Base-by-base conservation (phyloP, 1,140 invertebrate genomes). In the Pseudomyrmex sp. region DNA sequence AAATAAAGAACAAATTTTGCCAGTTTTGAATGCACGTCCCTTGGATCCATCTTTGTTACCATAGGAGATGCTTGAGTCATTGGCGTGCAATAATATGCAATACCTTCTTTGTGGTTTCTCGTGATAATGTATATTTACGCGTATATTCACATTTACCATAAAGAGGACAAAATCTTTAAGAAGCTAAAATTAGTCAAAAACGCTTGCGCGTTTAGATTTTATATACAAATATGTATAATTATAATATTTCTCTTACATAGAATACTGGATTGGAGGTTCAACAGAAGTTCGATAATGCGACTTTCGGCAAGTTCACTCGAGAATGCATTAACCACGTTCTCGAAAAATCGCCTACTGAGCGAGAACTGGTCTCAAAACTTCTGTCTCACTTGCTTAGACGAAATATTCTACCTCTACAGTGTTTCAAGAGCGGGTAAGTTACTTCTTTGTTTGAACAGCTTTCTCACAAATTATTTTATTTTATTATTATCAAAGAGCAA, bases 1-100 rank as follows among this genome's bases (percentile, higher is more conserved):
- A 58, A 58, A 44, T 13, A 46, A 10, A 1, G 35, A 5, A 3
- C 35, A 15, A 10, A 52, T 5, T 13, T 20, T 44, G 26, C n/a
- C 1, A 46, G n/a, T 59, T 1, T 52, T 52, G 35, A 52, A 12
- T 46, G 93, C 93, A 94, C 91, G 85, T 90, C 92, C 93, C 93
- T 94, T 94, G 93, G 92, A 94, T 94, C 91, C 91, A 92, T 92
- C 91, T 93, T 90, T 91, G 87, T 52, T 88, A 65, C 69, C 84
- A 18, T 91, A 89, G 63, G 91, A 92, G 92, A 93, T 94, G 93
- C 92, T 94, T 93, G 93, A 94, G 93, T 94, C 93, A 94, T 94
- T 89, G 84, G 89, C 84, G 93, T 94, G 93, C 93, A 35, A 94
- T 59, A 94, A 82, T 93, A 94, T n/a, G 90, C 90, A 92, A 92